Base-by-base conservation (phyloP, 2,888 invertebrate genomes). In the Pterostichus madidus region DNA sequence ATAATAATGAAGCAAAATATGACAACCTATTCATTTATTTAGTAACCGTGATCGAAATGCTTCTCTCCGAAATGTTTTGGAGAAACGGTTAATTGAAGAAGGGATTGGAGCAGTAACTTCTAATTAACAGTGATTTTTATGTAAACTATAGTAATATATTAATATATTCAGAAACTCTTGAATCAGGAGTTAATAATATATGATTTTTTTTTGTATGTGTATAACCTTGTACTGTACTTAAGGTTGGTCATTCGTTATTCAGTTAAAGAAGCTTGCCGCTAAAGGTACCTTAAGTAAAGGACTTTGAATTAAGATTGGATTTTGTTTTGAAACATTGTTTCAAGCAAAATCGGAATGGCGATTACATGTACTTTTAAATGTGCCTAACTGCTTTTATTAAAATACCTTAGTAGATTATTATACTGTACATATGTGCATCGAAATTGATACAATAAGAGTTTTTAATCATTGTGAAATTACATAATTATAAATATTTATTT, bases 331-430 rank as follows among this genome's bases (percentile, higher is more conserved):
- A 71, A 15, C 68, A 24, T 24, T 3, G 24, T 24, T 24, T 24
- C 24, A 24, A 24, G 24, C 3, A 44, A 71, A 71, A 71, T 71
- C 17, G 68, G 44, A 17, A 44, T 15, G 44, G 44, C 15, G 68
- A 44, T 71, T 71, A 15, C 44, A 71, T 44, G 68, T 71, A 71
- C 68, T 71, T 71, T 71, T 53, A 52, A 75, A 76, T 56, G 76
- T 76, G 76, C 76, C 76, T 76, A 76, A 76, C 13, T 76, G 76
- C 76, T 76, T 75, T 75, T 24, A 49, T 73, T 76, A 32, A 53
- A 76, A 24, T 2, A 53, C 56, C 52, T 39, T 76, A 76, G 76
- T 53, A 56, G 17, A 76, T 15, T 76, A 76, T 76, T 76, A 39
- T 10, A 76, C 53, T 56, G 46, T 53, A 49, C 56, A 76, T 53